These are phyloP conservation scores for Poeciliopsis occidentalis DNA, from an alignment of 2,113 vertebrate genomes.

Conservation along the genomic window DNA sequence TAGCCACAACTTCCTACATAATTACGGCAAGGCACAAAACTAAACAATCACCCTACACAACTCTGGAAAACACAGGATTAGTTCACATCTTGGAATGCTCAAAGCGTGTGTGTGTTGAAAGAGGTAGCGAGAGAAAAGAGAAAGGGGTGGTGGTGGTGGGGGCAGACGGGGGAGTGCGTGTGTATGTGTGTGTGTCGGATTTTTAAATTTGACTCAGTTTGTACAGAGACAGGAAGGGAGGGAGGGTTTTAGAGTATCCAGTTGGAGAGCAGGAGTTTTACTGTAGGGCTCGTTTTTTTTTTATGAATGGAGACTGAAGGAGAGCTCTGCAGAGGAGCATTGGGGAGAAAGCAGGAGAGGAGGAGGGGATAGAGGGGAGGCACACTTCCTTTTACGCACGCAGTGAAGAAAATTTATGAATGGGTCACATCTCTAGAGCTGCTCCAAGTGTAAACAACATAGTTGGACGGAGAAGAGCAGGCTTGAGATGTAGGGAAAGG, in stretches of 20 bases:
- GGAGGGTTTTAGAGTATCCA: constrained; percentile 74
- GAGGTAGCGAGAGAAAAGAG: constrained; percentile 20
- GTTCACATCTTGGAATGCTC: constrained; percentile 81
- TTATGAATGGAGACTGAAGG: constrained; percentile 76
- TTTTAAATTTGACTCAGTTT: constrained; percentile 72
- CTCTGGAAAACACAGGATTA: constrained; percentile 75
- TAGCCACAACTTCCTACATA: constrained; percentile 80
- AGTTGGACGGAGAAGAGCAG: constrained; percentile 62
- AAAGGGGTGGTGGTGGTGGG: background rate
- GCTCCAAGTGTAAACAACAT: constrained; percentile 76
- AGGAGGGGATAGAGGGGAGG: constrained; percentile 23
- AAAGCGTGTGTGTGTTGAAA: constrained; percentile 36
- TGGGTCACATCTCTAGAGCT: constrained; percentile 73
- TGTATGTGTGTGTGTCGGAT: constrained; percentile 17
- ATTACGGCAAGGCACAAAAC: constrained; percentile 80
- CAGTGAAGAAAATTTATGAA: constrained; percentile 78
- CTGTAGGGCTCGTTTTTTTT: constrained; percentile 66
- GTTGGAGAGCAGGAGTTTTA: constrained; percentile 58
- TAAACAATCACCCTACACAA: constrained; percentile 81
- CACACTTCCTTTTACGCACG: constrained; percentile 78
- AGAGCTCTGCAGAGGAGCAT: constrained; percentile 40
- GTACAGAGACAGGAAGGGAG: constrained; percentile 78
- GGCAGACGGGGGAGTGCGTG: background rate
- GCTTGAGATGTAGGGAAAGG: constrained; percentile 31
- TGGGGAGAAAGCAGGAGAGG: constrained; percentile 10